These are phyloP conservation scores for Nipponia nippon DNA, from an alignment of 2,113 vertebrate genomes.

Conservation along the genomic window DNA sequence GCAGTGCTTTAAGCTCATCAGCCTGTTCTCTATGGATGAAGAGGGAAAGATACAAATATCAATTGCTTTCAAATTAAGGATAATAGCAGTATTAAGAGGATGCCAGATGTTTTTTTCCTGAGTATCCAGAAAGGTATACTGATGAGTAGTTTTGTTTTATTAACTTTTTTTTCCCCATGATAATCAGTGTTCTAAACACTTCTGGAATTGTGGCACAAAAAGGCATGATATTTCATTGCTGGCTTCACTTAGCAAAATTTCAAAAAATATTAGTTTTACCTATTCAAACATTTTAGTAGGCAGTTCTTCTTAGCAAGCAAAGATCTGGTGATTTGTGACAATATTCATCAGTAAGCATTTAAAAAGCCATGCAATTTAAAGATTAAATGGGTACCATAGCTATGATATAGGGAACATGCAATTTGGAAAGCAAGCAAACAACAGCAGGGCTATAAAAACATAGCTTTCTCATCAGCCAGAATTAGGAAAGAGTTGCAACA, in stretches of 20 bases:
- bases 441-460: constrained; percentile 32
- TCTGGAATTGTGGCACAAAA: background rate
- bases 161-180: background rate
- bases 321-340: background rate
- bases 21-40: background rate
- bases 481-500: background rate
- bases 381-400: background rate
- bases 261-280: background rate
- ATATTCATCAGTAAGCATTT: background rate
- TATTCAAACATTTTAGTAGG: background rate
- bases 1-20: background rate
- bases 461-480: background rate
- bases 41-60: background rate
- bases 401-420: background rate
- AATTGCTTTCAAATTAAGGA: background rate
- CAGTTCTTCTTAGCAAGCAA: background rate
- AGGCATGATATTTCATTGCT: background rate
- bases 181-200: background rate
- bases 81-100: background rate
- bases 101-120: background rate
- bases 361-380: background rate
- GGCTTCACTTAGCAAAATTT: background rate
- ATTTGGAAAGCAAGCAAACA: background rate
- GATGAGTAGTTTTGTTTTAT: background rate
- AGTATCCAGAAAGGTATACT: background rate